A percentile compares a stretch with the other conserved stretches of the same genome.
Conservation (phyloP, 2,113 vertebrate genomes). For the Edolisoma coerulescens region DNA sequence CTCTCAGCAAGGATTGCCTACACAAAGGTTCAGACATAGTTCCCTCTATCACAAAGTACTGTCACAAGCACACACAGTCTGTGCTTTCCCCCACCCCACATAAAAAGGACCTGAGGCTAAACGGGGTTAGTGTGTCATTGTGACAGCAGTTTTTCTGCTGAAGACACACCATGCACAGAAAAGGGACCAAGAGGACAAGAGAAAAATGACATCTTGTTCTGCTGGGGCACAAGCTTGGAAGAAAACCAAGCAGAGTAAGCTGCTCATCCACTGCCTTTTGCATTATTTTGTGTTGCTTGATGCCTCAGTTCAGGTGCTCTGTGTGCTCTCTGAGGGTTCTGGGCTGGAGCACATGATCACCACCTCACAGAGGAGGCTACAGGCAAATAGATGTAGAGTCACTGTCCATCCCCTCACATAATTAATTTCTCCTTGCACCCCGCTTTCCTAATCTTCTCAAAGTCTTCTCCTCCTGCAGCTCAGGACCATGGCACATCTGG, state of each 20-base stretch:
- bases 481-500: not conserved
- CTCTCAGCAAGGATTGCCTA: not conserved
- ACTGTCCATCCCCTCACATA: not conserved
- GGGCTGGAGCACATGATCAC: not conserved
- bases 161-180: not conserved
- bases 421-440: not conserved
- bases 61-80: not conserved
- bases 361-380: not conserved
- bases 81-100: not conserved
- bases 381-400: not conserved
- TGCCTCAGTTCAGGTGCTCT: not conserved
- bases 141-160: not conserved
- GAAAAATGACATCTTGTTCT: not conserved
- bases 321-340: accelerated
- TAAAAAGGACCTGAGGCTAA: not conserved
- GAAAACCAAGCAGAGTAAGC: not conserved
- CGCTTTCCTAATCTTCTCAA: not conserved
- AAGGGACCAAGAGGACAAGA: not conserved
- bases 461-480: not conserved
- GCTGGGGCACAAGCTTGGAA: not conserved
- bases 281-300: not conserved
- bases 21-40: not conserved
- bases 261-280: not conserved
- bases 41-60: not conserved
- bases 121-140: not conserved